These are phyloP conservation scores for Nebria ingens DNA, from an alignment of 1,140 invertebrate species.

Conservation along the genomic window DNA sequence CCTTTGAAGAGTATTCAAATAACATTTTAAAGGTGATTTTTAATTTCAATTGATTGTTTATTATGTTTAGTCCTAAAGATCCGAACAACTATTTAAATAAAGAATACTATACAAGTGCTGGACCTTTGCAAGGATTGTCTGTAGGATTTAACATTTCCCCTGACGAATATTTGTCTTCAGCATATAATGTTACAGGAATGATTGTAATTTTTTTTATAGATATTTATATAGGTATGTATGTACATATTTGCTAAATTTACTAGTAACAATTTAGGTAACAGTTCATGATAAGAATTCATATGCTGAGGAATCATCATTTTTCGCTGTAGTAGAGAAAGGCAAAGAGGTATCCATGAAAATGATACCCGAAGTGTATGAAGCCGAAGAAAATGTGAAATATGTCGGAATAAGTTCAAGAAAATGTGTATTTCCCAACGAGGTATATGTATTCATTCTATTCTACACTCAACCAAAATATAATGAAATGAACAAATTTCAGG, in stretches of 20 bases:
- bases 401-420: conserved; percentile 9
- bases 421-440: conserved; percentile 16
- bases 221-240: not conserved
- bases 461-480: no score
- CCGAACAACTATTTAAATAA: not conserved
- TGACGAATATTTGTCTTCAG: not conserved
- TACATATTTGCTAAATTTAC: not conserved
- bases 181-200: not conserved
- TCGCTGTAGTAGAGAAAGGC: not conserved
- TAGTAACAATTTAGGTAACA: not conserved
- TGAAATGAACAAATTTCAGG: conserved; percentile 15
- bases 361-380: conserved; percentile 6
- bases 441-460: conserved; percentile 10
- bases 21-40: no score
- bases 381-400: conserved; percentile 9
- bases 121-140: not conserved
- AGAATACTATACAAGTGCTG: not conserved
- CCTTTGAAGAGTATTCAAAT: not conserved
- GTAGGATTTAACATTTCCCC: not conserved
- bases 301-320: not conserved
- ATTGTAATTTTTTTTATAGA: not conserved
- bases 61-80: not conserved
- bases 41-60: no score
- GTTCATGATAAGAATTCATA: not conserved
- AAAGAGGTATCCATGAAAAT: not conserved